Percentiles rank a stretch among this genome's conserved stretches.
These are phyloP conservation scores for Eurytoma adleriae DNA, from an alignment of 2,888 invertebrate genomes.

Conservation along the genomic window DNA sequence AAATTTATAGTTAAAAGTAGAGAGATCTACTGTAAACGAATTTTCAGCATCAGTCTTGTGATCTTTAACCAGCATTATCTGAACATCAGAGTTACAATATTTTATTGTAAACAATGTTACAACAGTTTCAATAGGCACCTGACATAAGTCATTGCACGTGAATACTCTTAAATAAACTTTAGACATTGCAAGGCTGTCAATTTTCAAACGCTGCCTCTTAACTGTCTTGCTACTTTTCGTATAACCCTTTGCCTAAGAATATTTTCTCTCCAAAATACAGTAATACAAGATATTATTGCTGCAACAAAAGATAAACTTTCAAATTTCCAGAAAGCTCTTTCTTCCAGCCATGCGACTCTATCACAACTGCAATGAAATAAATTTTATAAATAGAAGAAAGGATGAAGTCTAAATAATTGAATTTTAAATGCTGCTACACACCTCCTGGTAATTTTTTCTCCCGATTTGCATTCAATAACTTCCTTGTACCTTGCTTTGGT, in stretches of 20 bases:
- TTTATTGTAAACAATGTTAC: conserved; percentile 81
- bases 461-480: conserved; percentile 87
- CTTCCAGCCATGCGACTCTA: conserved; percentile 89
- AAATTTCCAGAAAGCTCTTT: conserved; percentile 90
- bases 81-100: conserved; percentile 78
- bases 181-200: conserved; percentile 61
- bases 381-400: conserved; percentile 26
- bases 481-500: conserved; percentile 91
- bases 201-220: conserved; percentile 67
- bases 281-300: conserved; percentile 79
- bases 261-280: conserved; percentile 72
- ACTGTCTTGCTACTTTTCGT: conserved; percentile 71
- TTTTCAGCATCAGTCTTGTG: conserved; percentile 60
- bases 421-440: conserved; percentile 65
- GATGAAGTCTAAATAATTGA: conserved; percentile 10
- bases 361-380: conserved; percentile 84
- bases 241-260: conserved; percentile 71
- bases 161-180: conserved; percentile 70
- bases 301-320: conserved; percentile 84
- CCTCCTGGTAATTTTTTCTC: conserved; percentile 88
- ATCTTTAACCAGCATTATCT: conserved; percentile 76
- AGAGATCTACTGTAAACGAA: conserved; percentile 71
- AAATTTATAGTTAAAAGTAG: conserved; percentile 71
- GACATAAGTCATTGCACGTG: conserved; percentile 62
- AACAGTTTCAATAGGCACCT: conserved; percentile 81